Evolutionary conservation across 2,888 invertebrate genomes (phyloP).

Genomic region (Caenorhabditis sp.): DNA sequence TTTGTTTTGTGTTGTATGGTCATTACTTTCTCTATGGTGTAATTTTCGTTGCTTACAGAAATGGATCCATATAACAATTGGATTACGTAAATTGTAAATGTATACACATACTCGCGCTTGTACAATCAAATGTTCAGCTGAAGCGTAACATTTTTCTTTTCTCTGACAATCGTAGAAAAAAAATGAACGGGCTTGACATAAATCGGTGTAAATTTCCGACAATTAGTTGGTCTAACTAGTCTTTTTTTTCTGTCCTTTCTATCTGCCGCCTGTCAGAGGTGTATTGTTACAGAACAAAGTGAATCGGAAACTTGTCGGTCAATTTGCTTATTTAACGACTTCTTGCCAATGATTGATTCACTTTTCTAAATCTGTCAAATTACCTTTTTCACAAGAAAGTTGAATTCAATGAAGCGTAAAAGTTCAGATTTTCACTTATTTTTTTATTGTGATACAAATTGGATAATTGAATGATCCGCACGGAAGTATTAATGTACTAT

Average conservation of each 20-base stretch:
- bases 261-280: no score
- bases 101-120: not conserved
- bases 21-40: not conserved
- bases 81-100: not conserved
- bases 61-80: not conserved
- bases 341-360: not conserved
- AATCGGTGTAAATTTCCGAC: not conserved
- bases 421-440: not conserved
- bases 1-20: not conserved
- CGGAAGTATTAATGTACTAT: not conserved
- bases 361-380: not conserved
- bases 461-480: not conserved
- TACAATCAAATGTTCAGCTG: conserved; percentile 4
- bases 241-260: not conserved
- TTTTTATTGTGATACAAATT: not conserved
- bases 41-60: not conserved
- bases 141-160: conserved; percentile 19
- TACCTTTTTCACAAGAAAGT: not conserved
- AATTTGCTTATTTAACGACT: not conserved
- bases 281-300: no score
- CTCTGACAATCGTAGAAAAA: not conserved
- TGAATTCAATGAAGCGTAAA: not conserved
- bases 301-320: conserved; percentile 1
- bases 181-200: not conserved
- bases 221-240: conserved; percentile 4